Base-by-base conservation (phyloP, 2,797 vertebrate species). In the Siniperca scherzeri region DNA sequence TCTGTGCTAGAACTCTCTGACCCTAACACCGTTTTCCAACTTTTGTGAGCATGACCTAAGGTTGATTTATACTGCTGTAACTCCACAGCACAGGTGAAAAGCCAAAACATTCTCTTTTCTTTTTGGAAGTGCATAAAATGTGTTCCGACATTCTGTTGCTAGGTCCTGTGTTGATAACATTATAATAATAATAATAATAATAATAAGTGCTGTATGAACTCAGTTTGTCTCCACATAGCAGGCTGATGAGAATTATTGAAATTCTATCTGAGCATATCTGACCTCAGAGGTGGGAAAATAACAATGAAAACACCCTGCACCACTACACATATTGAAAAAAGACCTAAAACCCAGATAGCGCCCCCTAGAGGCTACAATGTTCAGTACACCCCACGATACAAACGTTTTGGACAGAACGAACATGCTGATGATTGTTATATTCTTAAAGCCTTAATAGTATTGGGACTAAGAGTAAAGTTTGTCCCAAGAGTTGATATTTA, bases 171-270 rank as follows among this genome's bases (percentile, higher is more conserved):
- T 22, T 80, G 61, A 62, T 40, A 30, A 53, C 19, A 33, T 52
- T 33, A 44, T 2, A 46, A 56, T 25, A 17, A 30, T 30, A 30
- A 30, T 21, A 2, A 19, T 22, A 36, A 38, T 59, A 60, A n/a
- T 36, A 42, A 27, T 71, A 80, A 76, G 67, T 80, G 71, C 71
- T 79, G 25, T 17, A 74, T 17, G 16, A 27, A 36, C 40, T 22
- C 27, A 42, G 52, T 38, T 25, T 25, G 40, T 38, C 52, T 11
- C 60, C 40, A 46, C 21, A 56, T 16, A 66, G 7, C 48, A 53
- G 46, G 33, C 13, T 57, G 10, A 77, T 53, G 27, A 61, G 25
- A 62, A 72, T 48, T 17, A 61, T 13, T 61, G 22, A 2, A 1
- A 2, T 55, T 55, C 33, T 36, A 5, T 44, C 22, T 30, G 25